Evolutionary conservation across 2,113 vertebrate species (phyloP).

Genomic region (Sinosuthora webbiana): DNA sequence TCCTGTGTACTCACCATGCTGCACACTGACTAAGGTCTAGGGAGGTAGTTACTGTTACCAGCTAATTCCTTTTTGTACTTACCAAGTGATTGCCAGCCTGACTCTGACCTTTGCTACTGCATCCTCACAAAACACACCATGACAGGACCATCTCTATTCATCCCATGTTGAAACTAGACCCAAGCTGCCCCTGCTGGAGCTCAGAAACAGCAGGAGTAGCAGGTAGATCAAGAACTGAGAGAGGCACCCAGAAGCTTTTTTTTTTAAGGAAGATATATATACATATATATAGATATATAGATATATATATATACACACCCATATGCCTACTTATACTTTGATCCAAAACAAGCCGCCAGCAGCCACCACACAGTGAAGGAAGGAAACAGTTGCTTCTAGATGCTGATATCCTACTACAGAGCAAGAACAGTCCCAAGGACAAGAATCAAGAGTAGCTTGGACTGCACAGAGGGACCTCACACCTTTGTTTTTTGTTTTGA

Average conservation of each 20-base stretch:
- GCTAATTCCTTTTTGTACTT: not conserved
- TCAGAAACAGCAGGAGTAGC: not conserved
- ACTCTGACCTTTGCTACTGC: not conserved
- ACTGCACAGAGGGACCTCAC: not conserved
- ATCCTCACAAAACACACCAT: not conserved
- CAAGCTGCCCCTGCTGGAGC: not conserved
- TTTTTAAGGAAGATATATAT: not conserved
- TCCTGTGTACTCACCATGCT: not conserved
- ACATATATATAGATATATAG: fast-evolving
- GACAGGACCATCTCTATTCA: not conserved
- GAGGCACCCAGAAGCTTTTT: not conserved
- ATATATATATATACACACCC: fast-evolving
- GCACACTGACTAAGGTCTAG: not conserved
- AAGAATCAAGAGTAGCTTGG: not conserved
- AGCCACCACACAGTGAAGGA: not conserved
- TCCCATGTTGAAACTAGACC: not conserved
- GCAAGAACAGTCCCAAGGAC: not conserved
- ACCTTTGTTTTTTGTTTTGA: not conserved
- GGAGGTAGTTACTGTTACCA: not conserved
- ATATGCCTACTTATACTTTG: not conserved
- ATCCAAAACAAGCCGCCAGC: not conserved
- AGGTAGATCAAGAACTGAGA: not conserved
- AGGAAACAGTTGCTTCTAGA: not conserved
- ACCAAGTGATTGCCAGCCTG: not conserved
- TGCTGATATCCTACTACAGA: not conserved